A percentile compares a stretch with the other conserved stretches of the same genome.
These are phyloP conservation scores for Brachyhypopomus occidentalis DNA, from an alignment of 2,113 vertebrate species.

Conservation along the genomic window DNA sequence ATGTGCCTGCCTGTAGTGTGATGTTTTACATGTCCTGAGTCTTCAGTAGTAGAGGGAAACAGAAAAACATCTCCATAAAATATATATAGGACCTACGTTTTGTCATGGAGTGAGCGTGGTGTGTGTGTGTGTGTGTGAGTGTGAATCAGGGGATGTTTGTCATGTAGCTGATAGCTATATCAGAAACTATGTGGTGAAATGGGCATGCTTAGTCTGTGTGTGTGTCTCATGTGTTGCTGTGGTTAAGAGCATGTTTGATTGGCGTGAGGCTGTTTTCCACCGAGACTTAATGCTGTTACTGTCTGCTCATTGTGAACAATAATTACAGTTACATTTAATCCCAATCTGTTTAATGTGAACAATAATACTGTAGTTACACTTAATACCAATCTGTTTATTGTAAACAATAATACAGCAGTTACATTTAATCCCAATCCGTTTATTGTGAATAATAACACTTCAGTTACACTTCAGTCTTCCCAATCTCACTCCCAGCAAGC, in stretches of 20 bases:
- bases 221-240: conserved; percentile 7
- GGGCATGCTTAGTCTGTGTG: conserved; percentile 28
- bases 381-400: neutral
- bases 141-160: neutral
- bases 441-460: conserved; percentile 18
- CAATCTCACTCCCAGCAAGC: neutral
- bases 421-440: no score
- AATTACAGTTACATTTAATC: conserved; percentile 15
- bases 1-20: no score
- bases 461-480: conserved; percentile 19
- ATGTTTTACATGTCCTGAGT: no score
- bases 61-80: no score
- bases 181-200: conserved; percentile 18
- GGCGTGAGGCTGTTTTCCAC: conserved; percentile 27
- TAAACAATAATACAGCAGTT: neutral
- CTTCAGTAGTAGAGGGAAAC: no score
- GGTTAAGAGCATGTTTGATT: conserved; percentile 31
- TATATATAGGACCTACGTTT: no score
- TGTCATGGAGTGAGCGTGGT: neutral
- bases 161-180: neutral
- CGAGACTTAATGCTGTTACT: neutral
- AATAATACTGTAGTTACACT: conserved; percentile 26
- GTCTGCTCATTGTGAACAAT: conserved; percentile 15
- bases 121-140: conserved; percentile 12
- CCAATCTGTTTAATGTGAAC: conserved; percentile 7